A percentile compares a stretch with the other conserved stretches of the same genome.
Conservation (phyloP, 2,113 vertebrate species). For the Colinus virginianus region DNA sequence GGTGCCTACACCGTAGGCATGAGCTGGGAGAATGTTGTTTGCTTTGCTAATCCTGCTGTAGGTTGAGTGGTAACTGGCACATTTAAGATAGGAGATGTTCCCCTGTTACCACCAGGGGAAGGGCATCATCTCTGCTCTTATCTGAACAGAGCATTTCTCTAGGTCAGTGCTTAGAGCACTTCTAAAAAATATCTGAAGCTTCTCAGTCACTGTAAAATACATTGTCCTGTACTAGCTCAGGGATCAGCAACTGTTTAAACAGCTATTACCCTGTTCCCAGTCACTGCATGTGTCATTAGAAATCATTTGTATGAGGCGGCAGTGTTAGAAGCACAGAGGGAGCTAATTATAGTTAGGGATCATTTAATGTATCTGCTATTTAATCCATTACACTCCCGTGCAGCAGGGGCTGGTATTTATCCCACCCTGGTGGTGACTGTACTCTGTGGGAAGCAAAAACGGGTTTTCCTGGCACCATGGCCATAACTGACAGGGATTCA, state of each 20-base stretch:
- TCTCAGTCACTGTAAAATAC: slow-evolving; percentile 38
- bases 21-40: not conserved
- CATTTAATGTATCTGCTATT: slow-evolving; percentile 59
- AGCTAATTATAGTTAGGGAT: slow-evolving; percentile 66
- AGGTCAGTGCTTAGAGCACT: slow-evolving; percentile 23
- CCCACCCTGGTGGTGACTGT: not conserved
- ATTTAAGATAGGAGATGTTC: not conserved
- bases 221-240: not conserved
- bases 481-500: not conserved
- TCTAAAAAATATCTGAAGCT: not conserved
- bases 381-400: slow-evolving; percentile 45
- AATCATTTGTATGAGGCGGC: slow-evolving; percentile 54
- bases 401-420: slow-evolving; percentile 9
- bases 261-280: slow-evolving; percentile 45
- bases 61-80: not conserved
- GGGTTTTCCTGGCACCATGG: rapidly evolving
- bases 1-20: not conserved
- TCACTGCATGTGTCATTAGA: slow-evolving; percentile 60
- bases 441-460: not conserved
- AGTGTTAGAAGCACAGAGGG: slow-evolving; percentile 49
- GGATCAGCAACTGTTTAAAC: slow-evolving; percentile 45
- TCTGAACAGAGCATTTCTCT: slow-evolving; percentile 30
- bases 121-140: slow-evolving; percentile 2
- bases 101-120: not conserved
- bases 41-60: slow-evolving; percentile 10